phyloP scores from a whole-genome alignment of 2,797 vertebrate species.

The Enteromius mattozi region DNA sequence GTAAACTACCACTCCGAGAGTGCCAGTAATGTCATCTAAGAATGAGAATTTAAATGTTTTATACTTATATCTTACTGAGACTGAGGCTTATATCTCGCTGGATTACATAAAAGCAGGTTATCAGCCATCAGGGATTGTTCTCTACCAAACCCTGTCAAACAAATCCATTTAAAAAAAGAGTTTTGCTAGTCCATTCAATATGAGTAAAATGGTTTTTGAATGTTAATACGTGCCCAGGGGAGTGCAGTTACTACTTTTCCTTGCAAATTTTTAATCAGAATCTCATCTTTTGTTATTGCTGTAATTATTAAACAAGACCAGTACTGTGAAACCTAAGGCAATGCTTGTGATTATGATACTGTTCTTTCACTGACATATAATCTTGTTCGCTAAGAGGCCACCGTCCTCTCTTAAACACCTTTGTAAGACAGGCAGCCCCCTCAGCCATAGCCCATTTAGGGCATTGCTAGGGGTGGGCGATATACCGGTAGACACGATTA shows the following conservation, averaged over 20 bases:
- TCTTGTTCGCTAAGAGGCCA: slow-evolving; percentile 23
- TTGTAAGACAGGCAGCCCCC: slow-evolving; percentile 33
- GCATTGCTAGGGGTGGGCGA: too few relatives aligned
- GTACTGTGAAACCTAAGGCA: slow-evolving; percentile 13
- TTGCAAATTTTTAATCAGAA: slow-evolving; percentile 36
- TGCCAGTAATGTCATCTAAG: neutral
- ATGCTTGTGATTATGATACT: slow-evolving; percentile 25
- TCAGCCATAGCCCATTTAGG: slow-evolving; percentile 22
- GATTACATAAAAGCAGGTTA: neutral
- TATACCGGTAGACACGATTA: too few relatives aligned
- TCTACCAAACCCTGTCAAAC: neutral
- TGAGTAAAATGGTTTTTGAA: slow-evolving; percentile 1
- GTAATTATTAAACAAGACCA: slow-evolving; percentile 37
- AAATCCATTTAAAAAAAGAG: slow-evolving; percentile 18
- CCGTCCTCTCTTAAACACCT: slow-evolving; percentile 2
- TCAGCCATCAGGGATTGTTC: neutral
- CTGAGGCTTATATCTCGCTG: neutral
- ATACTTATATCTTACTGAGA: neutral
- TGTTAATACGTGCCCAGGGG: neutral
- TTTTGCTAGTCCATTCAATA: slow-evolving; percentile 3
- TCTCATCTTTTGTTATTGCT: slow-evolving; percentile 32
- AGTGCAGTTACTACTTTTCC: neutral
- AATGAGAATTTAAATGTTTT: slow-evolving; percentile 1
- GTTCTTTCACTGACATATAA: slow-evolving; percentile 26
- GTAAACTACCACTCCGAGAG: slow-evolving; percentile 10